Conservation (phyloP, 1,140 invertebrate genomes). For the Orius insidiosus region DNA sequence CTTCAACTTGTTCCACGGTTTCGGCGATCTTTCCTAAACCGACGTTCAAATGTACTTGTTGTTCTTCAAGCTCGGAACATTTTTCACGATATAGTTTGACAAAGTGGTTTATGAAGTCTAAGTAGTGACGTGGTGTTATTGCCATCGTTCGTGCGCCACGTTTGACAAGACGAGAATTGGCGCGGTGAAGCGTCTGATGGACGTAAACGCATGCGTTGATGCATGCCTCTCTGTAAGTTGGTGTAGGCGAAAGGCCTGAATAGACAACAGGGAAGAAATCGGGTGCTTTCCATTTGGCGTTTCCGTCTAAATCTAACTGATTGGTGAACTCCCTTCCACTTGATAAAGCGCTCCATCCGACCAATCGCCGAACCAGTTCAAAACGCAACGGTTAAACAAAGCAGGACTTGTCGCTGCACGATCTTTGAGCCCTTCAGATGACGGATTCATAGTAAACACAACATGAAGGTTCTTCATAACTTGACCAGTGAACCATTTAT, state of each 20-base stretch:
- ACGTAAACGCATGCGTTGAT: slow-evolving; percentile 97
- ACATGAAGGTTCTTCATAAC: slow-evolving; percentile 99
- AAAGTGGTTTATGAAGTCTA: slow-evolving; percentile 99
- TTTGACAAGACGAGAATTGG: slow-evolving; percentile 76
- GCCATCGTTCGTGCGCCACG: slow-evolving; percentile 88
- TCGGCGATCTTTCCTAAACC: slow-evolving; percentile 97
- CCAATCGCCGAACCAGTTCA: slow-evolving; percentile 99
- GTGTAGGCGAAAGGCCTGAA: slow-evolving; percentile 51
- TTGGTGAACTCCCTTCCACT: slow-evolving; percentile 78
- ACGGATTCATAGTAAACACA: slow-evolving; percentile 99
- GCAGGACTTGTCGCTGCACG: slow-evolving; percentile 96
- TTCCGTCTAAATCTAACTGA: slow-evolving; percentile 63
- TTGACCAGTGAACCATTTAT: slow-evolving; percentile 97
- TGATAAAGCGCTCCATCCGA: slow-evolving; percentile 93
- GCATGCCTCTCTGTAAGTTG: slow-evolving; percentile 80
- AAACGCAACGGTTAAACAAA: slow-evolving; percentile 95
- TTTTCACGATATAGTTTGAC: slow-evolving; percentile 97
- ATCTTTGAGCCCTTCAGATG: slow-evolving; percentile 93
- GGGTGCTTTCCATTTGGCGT: slow-evolving; percentile 58
- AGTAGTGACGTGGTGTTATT: slow-evolving; percentile 91
- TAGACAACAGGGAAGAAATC: slow-evolving; percentile 78
- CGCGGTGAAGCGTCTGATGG: slow-evolving; percentile 90
- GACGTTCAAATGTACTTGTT: slow-evolving; percentile 96
- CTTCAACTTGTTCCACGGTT: slow-evolving; percentile 98
- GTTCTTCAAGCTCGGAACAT: slow-evolving; percentile 92